Conservation (phyloP, 2,797 vertebrate genomes). For the Miichthys miiuy region DNA sequence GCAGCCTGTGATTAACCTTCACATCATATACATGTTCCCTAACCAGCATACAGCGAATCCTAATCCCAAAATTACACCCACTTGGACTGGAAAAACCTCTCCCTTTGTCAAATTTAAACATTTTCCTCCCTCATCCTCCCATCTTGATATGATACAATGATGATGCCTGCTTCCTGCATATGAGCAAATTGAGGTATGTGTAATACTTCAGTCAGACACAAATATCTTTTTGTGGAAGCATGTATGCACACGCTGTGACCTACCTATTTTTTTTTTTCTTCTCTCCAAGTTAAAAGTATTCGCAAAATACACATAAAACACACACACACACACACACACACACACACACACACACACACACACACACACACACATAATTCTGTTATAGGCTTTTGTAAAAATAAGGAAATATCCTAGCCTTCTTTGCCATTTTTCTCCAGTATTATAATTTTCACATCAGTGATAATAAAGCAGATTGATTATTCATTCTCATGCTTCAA, state of each 20-base stretch:
- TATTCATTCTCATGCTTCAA: constrained; percentile 80
- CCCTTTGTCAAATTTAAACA: constrained; percentile 75
- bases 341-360: not conserved
- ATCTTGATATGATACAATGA: constrained; percentile 51
- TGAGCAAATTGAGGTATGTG: constrained; percentile 46
- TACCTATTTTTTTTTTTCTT: constrained; percentile 13
- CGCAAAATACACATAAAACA: constrained; percentile 32
- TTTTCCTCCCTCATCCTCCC: constrained; percentile 62
- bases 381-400: constrained; percentile 42
- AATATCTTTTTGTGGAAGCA: constrained; percentile 30
- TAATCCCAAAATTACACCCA: constrained; percentile 84
- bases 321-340: not conserved
- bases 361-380: not conserved
- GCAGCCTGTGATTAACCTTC: constrained; percentile 85
- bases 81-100: constrained; percentile 71
- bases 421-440: constrained; percentile 58
- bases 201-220: constrained; percentile 35
- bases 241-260: constrained; percentile 5
- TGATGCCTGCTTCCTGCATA: constrained; percentile 42
- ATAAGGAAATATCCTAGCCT: constrained; percentile 57
- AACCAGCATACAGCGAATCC: constrained; percentile 74
- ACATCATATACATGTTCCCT: constrained; percentile 81
- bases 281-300: constrained; percentile 9
- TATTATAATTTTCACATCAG: constrained; percentile 77
- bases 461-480: constrained; percentile 81